Evolutionary conservation across 2,888 invertebrate genomes (phyloP), one percentile per base, ranked within the genome.

Genomic region (Hypomecis atomaria): DNA sequence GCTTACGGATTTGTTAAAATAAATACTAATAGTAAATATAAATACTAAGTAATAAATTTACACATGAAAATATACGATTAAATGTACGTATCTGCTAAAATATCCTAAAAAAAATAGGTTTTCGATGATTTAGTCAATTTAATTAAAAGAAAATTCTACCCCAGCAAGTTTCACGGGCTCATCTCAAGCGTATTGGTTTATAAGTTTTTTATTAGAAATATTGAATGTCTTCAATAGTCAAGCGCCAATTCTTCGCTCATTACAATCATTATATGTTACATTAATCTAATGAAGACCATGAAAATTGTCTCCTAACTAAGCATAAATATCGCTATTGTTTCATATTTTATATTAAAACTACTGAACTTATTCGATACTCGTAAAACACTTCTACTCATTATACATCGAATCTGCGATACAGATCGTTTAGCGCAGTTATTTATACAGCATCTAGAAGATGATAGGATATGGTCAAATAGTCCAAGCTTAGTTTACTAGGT

Each of bases 301-400:
- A 87, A 88, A 88, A 65, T 84, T 68, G 72, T 89, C 87, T 81
- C 78, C 84, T 89, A 87, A 88, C 91, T 92, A 92, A 90, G 89
- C 89, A 86, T 92, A 91, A 92, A 92, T 92, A 91, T 87, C 87
- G 84, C 92, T 92, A 92, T 89, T 77, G 75, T 87, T 86, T 79
- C 82, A 86, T 89, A 86, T 83, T 88, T 88, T 86, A 90, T 87
- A 81, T 87, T 88, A 87, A 81, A 82, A 84, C 90, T 92, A 92
- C 87, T 74, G 84, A 85, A 84, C 90, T 90, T 91, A 89, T 72
- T 76, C 74, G 84, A 90, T 91, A 89, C 72, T 76, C 74, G 84
- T 84, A 86, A 67, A 78, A 81, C 75, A 73, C 54, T 34, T 78
- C 85, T 89, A 88, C 81, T 81, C 87, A 89, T 89, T 88, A 81